A percentile compares a stretch with the other conserved stretches of the same genome.
These are phyloP conservation scores for Trichomycterus rosablanca DNA, from an alignment of 2,113 vertebrate species.

Conservation along the genomic window DNA sequence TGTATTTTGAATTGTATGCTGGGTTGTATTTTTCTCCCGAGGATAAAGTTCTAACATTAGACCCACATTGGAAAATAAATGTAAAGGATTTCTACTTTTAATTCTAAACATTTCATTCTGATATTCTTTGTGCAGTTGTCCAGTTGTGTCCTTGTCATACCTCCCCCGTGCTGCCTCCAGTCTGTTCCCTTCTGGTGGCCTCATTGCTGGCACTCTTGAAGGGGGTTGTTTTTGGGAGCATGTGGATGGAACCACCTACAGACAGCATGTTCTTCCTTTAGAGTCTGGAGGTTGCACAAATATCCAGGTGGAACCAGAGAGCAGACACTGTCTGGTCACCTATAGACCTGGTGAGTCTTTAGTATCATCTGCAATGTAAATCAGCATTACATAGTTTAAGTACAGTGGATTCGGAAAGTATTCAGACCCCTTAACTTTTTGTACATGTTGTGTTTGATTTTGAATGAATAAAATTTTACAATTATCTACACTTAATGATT, in stretches of 20 bases:
- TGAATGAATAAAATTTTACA: too few relatives aligned
- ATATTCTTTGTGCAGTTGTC: constrained; percentile 70
- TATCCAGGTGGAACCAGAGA: constrained; percentile 83
- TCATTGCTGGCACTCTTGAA: constrained; percentile 87
- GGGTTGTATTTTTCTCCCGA: neutral
- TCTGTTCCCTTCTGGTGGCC: constrained; percentile 78
- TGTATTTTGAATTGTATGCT: too few relatives aligned
- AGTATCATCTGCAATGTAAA: too few relatives aligned
- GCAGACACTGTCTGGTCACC: constrained; percentile 86
- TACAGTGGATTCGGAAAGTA: too few relatives aligned
- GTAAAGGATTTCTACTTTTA: neutral
- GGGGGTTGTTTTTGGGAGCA: constrained; percentile 90
- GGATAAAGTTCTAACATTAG: neutral
- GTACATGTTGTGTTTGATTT: too few relatives aligned
- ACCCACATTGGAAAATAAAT: neutral
- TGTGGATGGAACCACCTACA: constrained; percentile 67
- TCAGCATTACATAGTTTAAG: too few relatives aligned
- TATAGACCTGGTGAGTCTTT: constrained; percentile 78
- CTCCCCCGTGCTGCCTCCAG: constrained; percentile 78
- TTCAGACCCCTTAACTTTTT: too few relatives aligned
- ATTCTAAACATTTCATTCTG: neutral
- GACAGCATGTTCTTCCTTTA: constrained; percentile 78
- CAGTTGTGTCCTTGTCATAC: constrained; percentile 85
- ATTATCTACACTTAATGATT: too few relatives aligned
- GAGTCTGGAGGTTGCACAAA: constrained; percentile 82